Conservation (phyloP, 2,888 invertebrate species). For the Cryptus armator region DNA sequence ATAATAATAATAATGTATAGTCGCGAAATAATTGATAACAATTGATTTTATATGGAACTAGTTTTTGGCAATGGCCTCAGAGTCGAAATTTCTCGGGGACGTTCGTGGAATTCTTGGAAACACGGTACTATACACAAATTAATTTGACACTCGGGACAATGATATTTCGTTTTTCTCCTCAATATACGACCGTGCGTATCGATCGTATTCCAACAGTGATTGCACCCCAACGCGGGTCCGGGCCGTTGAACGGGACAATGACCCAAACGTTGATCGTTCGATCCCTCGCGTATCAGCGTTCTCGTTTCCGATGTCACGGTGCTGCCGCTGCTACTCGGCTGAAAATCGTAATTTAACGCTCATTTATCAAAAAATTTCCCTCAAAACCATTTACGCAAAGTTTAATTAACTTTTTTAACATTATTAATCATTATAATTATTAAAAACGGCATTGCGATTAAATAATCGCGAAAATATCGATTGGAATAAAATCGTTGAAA, state of each 20-base stretch:
- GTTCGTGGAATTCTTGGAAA: constrained; percentile 94
- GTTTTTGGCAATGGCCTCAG: constrained; percentile 80
- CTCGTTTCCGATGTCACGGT: constrained; percentile 56
- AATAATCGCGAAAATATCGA: too few species aligned
- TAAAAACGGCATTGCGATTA: too few species aligned
- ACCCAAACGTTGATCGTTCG: constrained; percentile 87
- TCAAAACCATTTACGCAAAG: too few species aligned
- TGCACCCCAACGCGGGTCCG: constrained; percentile 94
- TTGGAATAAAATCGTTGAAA: neutral
- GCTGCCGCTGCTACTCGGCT: constrained; percentile 54
- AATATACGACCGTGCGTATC: constrained; percentile 93
- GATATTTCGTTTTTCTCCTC: constrained; percentile 94
- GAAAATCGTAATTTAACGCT: constrained; percentile 15
- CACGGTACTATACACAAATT: constrained; percentile 96
- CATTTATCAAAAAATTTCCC: neutral
- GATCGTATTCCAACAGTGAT: constrained; percentile 96
- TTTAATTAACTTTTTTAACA: too few species aligned
- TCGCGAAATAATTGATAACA: constrained; percentile 14
- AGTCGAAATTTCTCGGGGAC: constrained; percentile 83
- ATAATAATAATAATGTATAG: constrained; percentile 42
- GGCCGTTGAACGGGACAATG: constrained; percentile 94
- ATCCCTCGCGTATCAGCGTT: constrained; percentile 69
- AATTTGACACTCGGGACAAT: constrained; percentile 95
- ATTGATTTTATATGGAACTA: constrained; percentile 78
- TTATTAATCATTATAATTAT: too few species aligned